A percentile compares a stretch with the other conserved stretches of the same genome.
Conservation (phyloP, 2,113 vertebrate species). For the Sialia sialis region DNA sequence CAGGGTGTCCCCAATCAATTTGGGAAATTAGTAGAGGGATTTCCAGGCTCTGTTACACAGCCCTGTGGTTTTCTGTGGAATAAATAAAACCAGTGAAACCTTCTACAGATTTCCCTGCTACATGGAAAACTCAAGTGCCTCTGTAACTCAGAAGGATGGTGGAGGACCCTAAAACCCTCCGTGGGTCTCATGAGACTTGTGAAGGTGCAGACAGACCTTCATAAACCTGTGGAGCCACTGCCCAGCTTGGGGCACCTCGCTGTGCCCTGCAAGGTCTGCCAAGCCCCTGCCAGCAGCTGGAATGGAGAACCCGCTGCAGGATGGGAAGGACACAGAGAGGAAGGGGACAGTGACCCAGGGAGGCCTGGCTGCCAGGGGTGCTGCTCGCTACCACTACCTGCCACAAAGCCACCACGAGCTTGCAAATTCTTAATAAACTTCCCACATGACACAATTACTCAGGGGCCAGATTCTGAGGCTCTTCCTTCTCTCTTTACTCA, state of each 20-base stretch:
- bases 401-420: not conserved
- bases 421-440: not conserved
- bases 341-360: not conserved
- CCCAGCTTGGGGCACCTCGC: rapidly evolving
- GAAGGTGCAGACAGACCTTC: not conserved
- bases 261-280: not conserved
- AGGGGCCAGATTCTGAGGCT: not conserved
- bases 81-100: not conserved
- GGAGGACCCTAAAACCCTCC: not conserved
- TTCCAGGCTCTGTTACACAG: not conserved
- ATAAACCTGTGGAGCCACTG: not conserved
- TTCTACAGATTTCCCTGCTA: not conserved
- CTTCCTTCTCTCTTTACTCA: conserved; percentile 10
- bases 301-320: rapidly evolving
- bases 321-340: not conserved
- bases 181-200: rapidly evolving
- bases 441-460: not conserved
- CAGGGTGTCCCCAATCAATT: not conserved
- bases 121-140: rapidly evolving
- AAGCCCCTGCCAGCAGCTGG: not conserved
- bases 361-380: not conserved
- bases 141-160: not conserved
- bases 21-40: not conserved
- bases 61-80: not conserved
- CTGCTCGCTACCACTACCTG: rapidly evolving